phyloP scores from a whole-genome alignment of 2,888 invertebrate species.

The Quadriops clusia region DNA sequence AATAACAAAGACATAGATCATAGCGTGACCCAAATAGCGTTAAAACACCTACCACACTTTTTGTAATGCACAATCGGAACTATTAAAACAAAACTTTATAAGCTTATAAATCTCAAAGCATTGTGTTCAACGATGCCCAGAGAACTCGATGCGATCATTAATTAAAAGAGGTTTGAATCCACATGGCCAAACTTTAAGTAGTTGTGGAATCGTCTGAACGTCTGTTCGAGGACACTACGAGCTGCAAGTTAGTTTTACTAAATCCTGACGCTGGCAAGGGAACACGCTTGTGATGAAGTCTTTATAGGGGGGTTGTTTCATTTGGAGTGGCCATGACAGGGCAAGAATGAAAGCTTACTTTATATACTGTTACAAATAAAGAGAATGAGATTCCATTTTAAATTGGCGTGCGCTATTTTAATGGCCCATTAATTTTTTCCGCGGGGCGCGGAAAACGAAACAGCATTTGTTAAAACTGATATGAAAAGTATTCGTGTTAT shows the following conservation, averaged over 20 bases:
- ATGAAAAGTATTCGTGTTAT: too few species aligned
- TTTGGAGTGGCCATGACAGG: too few species aligned
- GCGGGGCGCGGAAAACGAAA: too few species aligned
- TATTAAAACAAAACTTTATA: slow-evolving; percentile 12
- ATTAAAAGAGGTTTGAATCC: slow-evolving; percentile 10
- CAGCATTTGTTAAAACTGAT: too few species aligned
- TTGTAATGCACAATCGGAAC: slow-evolving; percentile 12
- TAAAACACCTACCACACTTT: slow-evolving; percentile 9
- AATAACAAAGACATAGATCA: too few species aligned
- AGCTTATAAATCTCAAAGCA: slow-evolving; percentile 12
- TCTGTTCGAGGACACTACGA: neutral
- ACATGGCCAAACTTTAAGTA: slow-evolving; percentile 4
- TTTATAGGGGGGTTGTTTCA: too few species aligned
- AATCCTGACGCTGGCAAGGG: slow-evolving; percentile 1
- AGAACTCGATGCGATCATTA: slow-evolving; percentile 9
- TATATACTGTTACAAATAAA: too few species aligned
- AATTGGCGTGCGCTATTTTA: too few species aligned
- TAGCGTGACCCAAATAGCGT: slow-evolving; percentile 8
- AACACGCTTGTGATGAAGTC: slow-evolving; percentile 4
- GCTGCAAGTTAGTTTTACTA: slow-evolving; percentile 2
- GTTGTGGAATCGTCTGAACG: slow-evolving; percentile 4
- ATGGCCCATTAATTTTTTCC: too few species aligned
- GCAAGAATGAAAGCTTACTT: too few species aligned
- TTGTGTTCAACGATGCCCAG: slow-evolving; percentile 6
- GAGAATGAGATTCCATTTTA: too few species aligned